Conservation (phyloP, 2,113 vertebrate species). For the Brachypodius melanocephalos region DNA sequence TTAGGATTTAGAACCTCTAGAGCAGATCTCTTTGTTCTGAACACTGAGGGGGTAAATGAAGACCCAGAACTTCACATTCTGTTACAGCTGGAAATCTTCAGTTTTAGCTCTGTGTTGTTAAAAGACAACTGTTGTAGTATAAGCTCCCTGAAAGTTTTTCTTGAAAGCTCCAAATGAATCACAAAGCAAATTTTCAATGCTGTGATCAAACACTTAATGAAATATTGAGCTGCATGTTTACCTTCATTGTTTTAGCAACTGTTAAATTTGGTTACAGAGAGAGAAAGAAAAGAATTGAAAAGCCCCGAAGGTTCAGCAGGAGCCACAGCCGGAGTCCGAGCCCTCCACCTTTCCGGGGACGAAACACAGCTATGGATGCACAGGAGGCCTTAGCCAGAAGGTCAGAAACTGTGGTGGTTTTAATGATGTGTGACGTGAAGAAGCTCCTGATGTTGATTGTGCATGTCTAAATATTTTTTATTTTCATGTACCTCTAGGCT, state of each 20-base stretch:
- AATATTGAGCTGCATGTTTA: neutral
- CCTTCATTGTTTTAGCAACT: neutral
- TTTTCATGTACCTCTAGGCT: conserved; percentile 69
- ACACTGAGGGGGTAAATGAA: neutral
- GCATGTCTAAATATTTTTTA: neutral
- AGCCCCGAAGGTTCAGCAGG: conserved; percentile 84
- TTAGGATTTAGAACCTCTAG: neutral
- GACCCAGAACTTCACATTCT: neutral
- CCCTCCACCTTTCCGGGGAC: conserved; percentile 87
- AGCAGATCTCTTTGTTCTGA: neutral
- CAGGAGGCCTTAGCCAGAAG: conserved; percentile 95
- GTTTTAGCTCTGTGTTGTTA: neutral
- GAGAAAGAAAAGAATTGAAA: conserved; percentile 88
- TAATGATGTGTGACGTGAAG: neutral
- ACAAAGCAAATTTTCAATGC: neutral
- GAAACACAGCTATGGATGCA: conserved; percentile 98
- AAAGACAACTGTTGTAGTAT: neutral
- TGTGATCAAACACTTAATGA: neutral
- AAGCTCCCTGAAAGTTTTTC: neutral
- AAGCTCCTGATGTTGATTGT: neutral
- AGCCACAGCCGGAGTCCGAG: conserved; percentile 86
- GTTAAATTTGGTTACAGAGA: conserved; percentile 77
- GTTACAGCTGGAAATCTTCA: neutral
- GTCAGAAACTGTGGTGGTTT: conserved; percentile 47
- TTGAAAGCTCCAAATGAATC: neutral